These are phyloP conservation scores for Steinernema khuongi DNA, from an alignment of 1,140 invertebrate species.

Conservation along the genomic window DNA sequence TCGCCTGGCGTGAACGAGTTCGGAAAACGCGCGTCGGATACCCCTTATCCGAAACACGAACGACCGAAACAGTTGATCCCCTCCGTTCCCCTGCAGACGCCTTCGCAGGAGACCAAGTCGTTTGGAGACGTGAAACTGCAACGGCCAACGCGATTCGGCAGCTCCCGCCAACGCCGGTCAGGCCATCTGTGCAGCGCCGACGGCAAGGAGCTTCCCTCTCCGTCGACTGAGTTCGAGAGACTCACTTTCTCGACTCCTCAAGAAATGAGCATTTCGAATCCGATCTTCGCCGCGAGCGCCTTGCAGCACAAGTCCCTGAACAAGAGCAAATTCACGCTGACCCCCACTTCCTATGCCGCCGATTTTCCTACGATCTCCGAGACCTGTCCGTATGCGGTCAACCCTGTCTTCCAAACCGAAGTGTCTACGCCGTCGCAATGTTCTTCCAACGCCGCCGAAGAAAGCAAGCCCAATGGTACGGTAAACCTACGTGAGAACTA, in stretches of 20 bases:
- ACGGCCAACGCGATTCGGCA: slow-evolving; percentile 16
- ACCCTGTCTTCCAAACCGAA: slow-evolving; percentile 1
- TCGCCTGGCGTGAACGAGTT: not conserved
- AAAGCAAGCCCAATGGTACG: not conserved
- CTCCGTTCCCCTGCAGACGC: slow-evolving; percentile 11
- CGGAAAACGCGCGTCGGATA: slow-evolving; percentile 4
- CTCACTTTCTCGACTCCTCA: slow-evolving; percentile 36
- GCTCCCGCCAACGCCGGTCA: not conserved
- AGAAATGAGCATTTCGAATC: not conserved
- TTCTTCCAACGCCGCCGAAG: not conserved
- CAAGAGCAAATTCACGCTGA: not conserved
- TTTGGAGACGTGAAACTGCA: not conserved
- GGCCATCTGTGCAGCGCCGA: not conserved
- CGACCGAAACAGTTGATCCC: slow-evolving; percentile 19
- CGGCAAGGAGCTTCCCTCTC: slow-evolving; percentile 47
- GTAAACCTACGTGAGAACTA: not conserved
- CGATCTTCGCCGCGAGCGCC: not conserved
- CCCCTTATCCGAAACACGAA: not conserved
- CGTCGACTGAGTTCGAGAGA: slow-evolving; percentile 51
- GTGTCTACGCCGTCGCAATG: not conserved
- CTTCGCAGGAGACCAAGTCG: not conserved
- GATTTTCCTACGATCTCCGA: slow-evolving; percentile 9
- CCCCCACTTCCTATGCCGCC: not conserved
- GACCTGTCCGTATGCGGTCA: not conserved
- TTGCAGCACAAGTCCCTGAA: not conserved